Base-by-base conservation (phyloP, 2,113 vertebrate genomes). In the Ranitomeya variabilis region DNA sequence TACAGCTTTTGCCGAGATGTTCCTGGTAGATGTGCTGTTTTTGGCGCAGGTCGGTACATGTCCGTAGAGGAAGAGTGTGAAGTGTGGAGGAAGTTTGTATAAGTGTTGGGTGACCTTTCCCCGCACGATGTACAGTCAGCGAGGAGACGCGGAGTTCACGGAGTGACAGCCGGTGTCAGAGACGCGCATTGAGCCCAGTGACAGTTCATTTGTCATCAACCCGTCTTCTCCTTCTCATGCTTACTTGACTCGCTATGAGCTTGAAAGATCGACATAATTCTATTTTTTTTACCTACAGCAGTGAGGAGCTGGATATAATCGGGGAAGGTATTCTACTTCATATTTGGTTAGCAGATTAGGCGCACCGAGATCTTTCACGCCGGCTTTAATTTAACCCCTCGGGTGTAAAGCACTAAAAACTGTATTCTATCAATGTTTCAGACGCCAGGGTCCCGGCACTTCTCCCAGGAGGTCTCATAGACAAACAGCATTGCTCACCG, bases 281-380 rank as follows among this genome's bases (percentile, higher is more conserved):
- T 80, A 80, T 81, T 31, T 19, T 76, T 76, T 55, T 77, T 88
- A 88, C 87, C 87, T 88, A 88, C 87, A 88, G 87, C 87, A 83
- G 80, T 16, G 87, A 74, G 26, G 13, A 31, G 37, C 37, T 45
- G 45, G 31, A n/a, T 74, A 14, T 64, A 51, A 31, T 60, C 18
- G 21, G 54, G n/a, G 31, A 64, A 59, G 87, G 74, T 76, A 51
- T 81, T 64, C 73, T 31, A 52, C 55, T 77, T 73, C 80, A 52
- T 82, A 62, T 83, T 88, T 81, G 66, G 78, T 87, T 57, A 87
- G 60, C 60, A 87, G 73, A 87, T 87, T 87, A 87, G 31, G 18
- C 67, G 62, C 19, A 37, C 10, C 3, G 78, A 23, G 52, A 14
- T 55, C 6, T 6, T 59, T 55, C 21, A 57, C 55, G 52, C 55